Evolutionary conservation across 2,797 vertebrate genomes (phyloP), one percentile per base, ranked within the genome.

Genomic region (Phylloscopus collybita): DNA sequence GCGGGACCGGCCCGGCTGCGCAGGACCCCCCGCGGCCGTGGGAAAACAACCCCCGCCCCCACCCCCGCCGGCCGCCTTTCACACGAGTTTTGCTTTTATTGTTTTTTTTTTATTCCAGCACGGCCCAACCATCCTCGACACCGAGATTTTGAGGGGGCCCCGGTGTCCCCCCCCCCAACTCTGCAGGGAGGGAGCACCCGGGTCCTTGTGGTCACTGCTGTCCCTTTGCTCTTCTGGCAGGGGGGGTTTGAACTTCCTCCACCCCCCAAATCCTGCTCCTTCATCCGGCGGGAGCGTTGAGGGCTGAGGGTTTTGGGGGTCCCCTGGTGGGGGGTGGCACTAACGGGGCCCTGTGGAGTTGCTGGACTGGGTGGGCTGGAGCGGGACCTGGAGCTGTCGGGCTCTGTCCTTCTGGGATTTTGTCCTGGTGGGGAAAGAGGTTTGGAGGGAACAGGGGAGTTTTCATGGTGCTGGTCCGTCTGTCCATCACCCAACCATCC

Each of bases 1-100:
- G 92, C 2, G 92, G 92, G 87, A 5, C 44, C 2, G 13, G 23
- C 4, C 56, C 8, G 27, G 78, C 82, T 42, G 44, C 3, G 53
- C n/a, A 3, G 66, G 76, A 73, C 92, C 92, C 60, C 91, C 87
- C 5, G 38, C 5, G 23, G 92, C 60, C 76, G 78, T 82, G 92
- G 92, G 87, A 93, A 93, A 86, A 90, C 92, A 93, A 56, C 30
- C 53, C 23, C 47, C 51, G 14, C 81, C 62, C 64, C 75, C 49
- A 4, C 32, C 62, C 60, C 65, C 78, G 1, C 47, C 6, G 25
- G 13, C 38, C 6, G 8, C n/a, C 0, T 17, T 21, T 42, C 50
- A 13, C 50, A n/a, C 29, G 7, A 25, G 27, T 34, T 69, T 16
- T 62, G 38, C 61, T 79, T 73, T 79, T 50, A 6, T 62, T 51